These are phyloP conservation scores for Pocillopora meandrina DNA, from an alignment of 92 coral and sea anemone species.

Conservation along the genomic window DNA sequence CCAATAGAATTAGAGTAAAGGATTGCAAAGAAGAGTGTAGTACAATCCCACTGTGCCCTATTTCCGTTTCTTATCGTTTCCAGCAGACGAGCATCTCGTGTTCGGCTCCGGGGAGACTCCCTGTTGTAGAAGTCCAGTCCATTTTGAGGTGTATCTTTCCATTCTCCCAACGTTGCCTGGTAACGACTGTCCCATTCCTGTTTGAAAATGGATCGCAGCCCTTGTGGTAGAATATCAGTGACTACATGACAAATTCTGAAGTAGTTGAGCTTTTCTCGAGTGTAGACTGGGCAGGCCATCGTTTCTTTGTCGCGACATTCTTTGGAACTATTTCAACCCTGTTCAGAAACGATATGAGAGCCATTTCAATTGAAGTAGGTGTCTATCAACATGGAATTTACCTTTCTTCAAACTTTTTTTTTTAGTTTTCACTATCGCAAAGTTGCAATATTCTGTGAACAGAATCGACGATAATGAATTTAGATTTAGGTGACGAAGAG, in stretches of 20 bases:
- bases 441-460: too few relatives aligned
- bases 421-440: too few relatives aligned
- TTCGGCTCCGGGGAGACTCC: slow-evolving; percentile 18
- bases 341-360: background rate
- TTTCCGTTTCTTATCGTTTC: slow-evolving; percentile 42
- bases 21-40: slow-evolving; percentile 58
- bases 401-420: too few relatives aligned
- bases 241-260: background rate
- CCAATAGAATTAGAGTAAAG: slow-evolving; percentile 52
- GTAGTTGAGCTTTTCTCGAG: background rate
- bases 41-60: slow-evolving; percentile 62
- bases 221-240: background rate
- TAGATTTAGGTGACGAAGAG: too few relatives aligned
- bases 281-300: background rate
- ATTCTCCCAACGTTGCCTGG: slow-evolving; percentile 38
- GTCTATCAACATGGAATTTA: too few relatives aligned
- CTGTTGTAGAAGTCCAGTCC: slow-evolving; percentile 26
- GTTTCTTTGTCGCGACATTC: background rate
- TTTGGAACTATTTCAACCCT: background rate
- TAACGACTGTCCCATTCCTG: slow-evolving; percentile 48
- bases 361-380: too few relatives aligned
- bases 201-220: background rate
- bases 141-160: slow-evolving; percentile 36
- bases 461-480: too few relatives aligned
- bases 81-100: slow-evolving; percentile 1